Conservation (phyloP, 2,113 vertebrate genomes). For the Proterorhinus semilunaris region DNA sequence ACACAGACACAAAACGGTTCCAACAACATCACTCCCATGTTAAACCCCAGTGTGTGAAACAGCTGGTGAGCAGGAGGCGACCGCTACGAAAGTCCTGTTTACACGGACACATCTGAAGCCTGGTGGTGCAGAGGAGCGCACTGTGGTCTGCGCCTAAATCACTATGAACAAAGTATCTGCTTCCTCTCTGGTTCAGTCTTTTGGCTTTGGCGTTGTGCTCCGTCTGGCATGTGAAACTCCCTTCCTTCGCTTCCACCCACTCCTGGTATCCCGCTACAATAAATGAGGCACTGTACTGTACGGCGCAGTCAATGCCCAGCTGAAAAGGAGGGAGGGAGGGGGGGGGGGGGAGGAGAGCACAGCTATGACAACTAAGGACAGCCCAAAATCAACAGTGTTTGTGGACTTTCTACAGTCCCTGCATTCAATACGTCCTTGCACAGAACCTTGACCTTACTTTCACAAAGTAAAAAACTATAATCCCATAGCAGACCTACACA, state of each 20-base stretch:
- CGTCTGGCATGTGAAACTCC: conserved; percentile 40
- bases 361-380: conserved; percentile 13
- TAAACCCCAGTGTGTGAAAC: conserved; percentile 42
- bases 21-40: conserved; percentile 53
- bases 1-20: conserved; percentile 13
- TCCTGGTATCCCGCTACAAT: conserved; percentile 35
- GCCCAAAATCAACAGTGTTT: conserved; percentile 24
- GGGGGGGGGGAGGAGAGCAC: conserved; percentile 9
- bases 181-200: conserved; percentile 34
- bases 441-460: not conserved
- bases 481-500: not conserved
- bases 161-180: conserved; percentile 41
- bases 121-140: conserved; percentile 43
- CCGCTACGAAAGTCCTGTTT: conserved; percentile 49
- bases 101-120: conserved; percentile 56
- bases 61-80: conserved; percentile 31
- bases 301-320: conserved; percentile 29
- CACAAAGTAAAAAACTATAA: not conserved
- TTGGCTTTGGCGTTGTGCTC: conserved; percentile 45
- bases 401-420: conserved; percentile 7
- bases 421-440: not conserved
- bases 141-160: conserved; percentile 39
- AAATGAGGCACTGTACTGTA: conserved; percentile 43
- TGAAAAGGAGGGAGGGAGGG: conserved; percentile 19
- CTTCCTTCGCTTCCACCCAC: conserved; percentile 52